These are phyloP conservation scores for Pterocles gutturalis DNA, from an alignment of 2,113 vertebrate genomes.

Conservation along the genomic window DNA sequence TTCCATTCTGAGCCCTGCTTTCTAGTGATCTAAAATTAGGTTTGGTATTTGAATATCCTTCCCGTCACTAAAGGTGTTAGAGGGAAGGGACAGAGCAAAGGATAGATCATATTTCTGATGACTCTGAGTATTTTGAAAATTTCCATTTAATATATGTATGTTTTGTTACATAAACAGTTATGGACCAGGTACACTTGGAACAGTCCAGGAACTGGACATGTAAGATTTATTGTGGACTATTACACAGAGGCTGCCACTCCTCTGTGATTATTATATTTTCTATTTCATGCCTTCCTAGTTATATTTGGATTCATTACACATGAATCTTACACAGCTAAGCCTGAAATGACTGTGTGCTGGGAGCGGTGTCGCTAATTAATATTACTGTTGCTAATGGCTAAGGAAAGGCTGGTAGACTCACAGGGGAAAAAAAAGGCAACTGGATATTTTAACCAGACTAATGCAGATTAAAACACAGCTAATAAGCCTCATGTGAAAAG, in stretches of 20 bases:
- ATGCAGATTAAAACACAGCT: conserved; percentile 64
- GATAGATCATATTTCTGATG: neutral
- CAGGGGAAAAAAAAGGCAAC: conserved; percentile 42
- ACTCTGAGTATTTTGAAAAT: neutral
- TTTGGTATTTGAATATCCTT: neutral
- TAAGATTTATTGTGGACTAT: neutral
- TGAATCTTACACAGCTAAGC: conserved; percentile 25
- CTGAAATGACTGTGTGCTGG: conserved; percentile 52
- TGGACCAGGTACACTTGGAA: neutral
- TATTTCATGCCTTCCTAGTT: conserved; percentile 40
- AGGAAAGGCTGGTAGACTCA: conserved; percentile 26
- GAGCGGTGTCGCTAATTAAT: conserved; percentile 61
- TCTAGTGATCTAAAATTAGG: neutral
- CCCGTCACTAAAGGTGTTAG: neutral
- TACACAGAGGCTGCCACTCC: neutral
- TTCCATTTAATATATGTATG: neutral
- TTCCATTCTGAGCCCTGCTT: neutral
- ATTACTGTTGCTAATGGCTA: conserved; percentile 43
- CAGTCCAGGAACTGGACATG: neutral
- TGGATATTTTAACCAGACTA: conserved; percentile 62
- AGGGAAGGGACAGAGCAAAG: neutral
- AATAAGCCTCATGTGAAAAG: conserved; percentile 51
- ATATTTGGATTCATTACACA: conserved; percentile 39
- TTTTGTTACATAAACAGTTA: neutral
- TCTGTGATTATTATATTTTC: conserved; percentile 35